Evolutionary conservation across 2,797 vertebrate species (phyloP), one percentile per base, ranked within the genome.

Genomic region (Arrhamphus sclerolepis): DNA sequence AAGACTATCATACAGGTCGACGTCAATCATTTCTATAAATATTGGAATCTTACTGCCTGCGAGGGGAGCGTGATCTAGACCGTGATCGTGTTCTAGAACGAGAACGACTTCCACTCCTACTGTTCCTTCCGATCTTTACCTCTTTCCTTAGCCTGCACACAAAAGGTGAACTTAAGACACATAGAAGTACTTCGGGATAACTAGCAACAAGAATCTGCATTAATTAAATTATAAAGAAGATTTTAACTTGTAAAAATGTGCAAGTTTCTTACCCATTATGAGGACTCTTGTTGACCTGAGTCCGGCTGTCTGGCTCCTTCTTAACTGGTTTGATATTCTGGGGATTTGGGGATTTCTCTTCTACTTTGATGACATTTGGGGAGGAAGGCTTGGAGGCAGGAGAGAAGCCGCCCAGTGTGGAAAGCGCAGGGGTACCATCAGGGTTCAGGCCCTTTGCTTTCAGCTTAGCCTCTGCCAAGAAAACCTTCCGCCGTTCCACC

Each of bases 371-470:
- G 78, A 96, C 94, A 77, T 93, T 95, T 0, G 98, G 98, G 39
- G 97, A 97, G 61, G 92, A 95, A 82, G 97, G 97, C 84, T 99
- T 99, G 55, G 97, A 99, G 4, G 94, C 95, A 31, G 98, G 97
- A 59, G 98, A 99, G 91, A 99, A 99, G 50, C 97, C 97, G 14
- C 97, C 97, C 26, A 97, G 77, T 0, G 90, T 93, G 49, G 95
- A 95, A 11, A 99, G 94, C 0, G 97, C 97, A n/a, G 98, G 98
- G 6, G 98, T 99, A 69, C 98, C 97, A 56, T 99, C 98, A 0
- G 96, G 96, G 81, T 98, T 98, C 75, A 99, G 90, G 16, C 97
- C 97, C 81, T 98, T 99, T n/a, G 96, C 96, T 85, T 98, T 99
- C 59, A 98, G 87, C 82, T 98, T 99, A 9, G 95, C 96, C 79